These are phyloP conservation scores for Monopterus albus DNA, from an alignment of 2,113 vertebrate genomes.

Conservation along the genomic window DNA sequence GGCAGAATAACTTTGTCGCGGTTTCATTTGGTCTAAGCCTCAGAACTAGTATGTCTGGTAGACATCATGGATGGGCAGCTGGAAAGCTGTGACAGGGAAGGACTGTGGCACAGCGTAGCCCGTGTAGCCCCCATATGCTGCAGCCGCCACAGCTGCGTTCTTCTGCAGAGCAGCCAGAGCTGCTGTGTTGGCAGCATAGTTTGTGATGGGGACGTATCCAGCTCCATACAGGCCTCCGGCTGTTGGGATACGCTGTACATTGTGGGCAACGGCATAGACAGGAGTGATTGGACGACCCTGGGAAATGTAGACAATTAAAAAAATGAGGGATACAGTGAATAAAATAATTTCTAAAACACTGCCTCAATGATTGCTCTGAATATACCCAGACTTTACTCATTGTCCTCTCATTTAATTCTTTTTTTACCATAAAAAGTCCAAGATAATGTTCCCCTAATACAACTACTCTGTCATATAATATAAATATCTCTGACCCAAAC, in stretches of 20 bases:
- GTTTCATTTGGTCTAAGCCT: slow-evolving; percentile 19
- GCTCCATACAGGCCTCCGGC: slow-evolving; percentile 89
- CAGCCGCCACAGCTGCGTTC: slow-evolving; percentile 85
- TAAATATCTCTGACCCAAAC: not conserved
- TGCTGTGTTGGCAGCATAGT: slow-evolving; percentile 85
- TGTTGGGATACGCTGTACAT: slow-evolving; percentile 89
- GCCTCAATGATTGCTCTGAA: not conserved
- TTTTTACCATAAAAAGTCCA: no score
- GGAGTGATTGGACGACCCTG: slow-evolving; percentile 97
- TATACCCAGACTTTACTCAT: not conserved
- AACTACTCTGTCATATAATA: not conserved
- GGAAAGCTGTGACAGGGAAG: slow-evolving; percentile 90
- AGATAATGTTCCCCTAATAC: no score
- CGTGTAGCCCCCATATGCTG: slow-evolving; percentile 87
- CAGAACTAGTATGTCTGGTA: slow-evolving; percentile 92
- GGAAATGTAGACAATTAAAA: not conserved
- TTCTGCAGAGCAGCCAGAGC: slow-evolving; percentile 96
- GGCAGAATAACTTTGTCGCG: slow-evolving; percentile 15
- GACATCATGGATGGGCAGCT: slow-evolving; percentile 93
- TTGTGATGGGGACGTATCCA: slow-evolving; percentile 90
- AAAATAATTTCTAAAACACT: not conserved
- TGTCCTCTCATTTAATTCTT: no score
- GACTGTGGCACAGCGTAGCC: slow-evolving; percentile 91
- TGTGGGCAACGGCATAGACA: slow-evolving; percentile 94
- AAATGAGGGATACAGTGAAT: not conserved